These are phyloP conservation scores for Tokudaia muenninki DNA, from an alignment of 2,797 vertebrate genomes.

Conservation along the genomic window DNA sequence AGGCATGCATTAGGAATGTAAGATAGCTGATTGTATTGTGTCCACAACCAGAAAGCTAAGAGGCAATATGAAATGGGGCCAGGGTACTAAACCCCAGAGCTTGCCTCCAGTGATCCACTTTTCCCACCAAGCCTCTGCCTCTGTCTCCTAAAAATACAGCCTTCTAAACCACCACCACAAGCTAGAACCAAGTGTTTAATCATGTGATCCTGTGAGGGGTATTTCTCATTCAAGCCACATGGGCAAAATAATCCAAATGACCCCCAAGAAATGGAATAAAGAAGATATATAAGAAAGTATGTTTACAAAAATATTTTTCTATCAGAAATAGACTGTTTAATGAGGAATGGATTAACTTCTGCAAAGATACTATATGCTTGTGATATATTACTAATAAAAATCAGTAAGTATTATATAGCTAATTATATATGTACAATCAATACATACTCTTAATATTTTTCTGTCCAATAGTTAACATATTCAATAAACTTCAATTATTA, in stretches of 20 bases:
- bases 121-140: not conserved
- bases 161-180: not conserved
- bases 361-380: not conserved
- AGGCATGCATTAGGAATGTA: not conserved
- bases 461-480: not conserved
- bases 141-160: not conserved
- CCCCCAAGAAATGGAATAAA: not conserved
- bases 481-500: not conserved
- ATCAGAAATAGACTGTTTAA: not conserved
- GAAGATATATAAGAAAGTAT: not conserved
- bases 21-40: not conserved
- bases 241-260: not conserved
- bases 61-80: not conserved
- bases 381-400: not conserved
- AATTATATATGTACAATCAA: constrained; percentile 9
- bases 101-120: not conserved
- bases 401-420: not conserved
- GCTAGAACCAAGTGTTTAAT: not conserved
- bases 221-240: not conserved
- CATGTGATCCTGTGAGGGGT: not conserved
- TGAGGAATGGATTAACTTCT: not conserved
- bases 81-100: not conserved
- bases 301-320: not conserved
- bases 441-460: not conserved
- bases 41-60: not conserved